Evolutionary conservation across 2,888 invertebrate genomes (phyloP).

Genomic region (Gastrophysa polygoni): DNA sequence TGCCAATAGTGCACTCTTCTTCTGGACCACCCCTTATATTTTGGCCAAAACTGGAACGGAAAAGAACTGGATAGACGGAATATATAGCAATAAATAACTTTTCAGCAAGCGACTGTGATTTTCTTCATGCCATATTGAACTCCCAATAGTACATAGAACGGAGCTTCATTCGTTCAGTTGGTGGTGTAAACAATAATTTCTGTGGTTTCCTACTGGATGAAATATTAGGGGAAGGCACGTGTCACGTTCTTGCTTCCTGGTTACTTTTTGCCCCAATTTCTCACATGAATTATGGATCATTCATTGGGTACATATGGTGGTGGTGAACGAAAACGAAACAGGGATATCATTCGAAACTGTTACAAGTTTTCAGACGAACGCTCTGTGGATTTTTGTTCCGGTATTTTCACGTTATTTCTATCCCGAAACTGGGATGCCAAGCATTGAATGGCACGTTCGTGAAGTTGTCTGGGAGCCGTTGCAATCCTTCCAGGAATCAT

Average conservation of each 20-base stretch:
- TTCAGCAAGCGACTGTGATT: conserved; percentile 38
- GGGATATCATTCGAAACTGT: too few species aligned
- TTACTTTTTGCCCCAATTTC: background rate
- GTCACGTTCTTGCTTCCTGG: background rate
- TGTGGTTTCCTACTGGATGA: conserved; percentile 13
- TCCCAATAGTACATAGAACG: conserved; percentile 40
- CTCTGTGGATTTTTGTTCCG: too few species aligned
- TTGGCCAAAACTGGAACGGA: conserved; percentile 24
- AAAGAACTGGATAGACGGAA: conserved; percentile 33
- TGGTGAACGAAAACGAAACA: too few species aligned
- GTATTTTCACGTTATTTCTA: too few species aligned
- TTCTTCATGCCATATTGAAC: conserved; percentile 42
- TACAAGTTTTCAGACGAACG: too few species aligned
- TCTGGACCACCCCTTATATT: too few species aligned
- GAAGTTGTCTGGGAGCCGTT: too few species aligned
- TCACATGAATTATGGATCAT: background rate
- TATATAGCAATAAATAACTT: conserved; percentile 41
- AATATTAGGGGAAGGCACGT: conserved; percentile 13
- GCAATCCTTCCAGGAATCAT: too few species aligned
- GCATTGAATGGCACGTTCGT: too few species aligned
- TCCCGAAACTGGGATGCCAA: too few species aligned
- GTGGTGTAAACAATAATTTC: conserved; percentile 13
- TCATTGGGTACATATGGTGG: too few species aligned
- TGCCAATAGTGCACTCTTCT: too few species aligned
- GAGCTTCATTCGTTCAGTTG: conserved; percentile 16